phyloP scores from a whole-genome alignment of 2,797 vertebrate species.

The Cheirogaleus major region DNA sequence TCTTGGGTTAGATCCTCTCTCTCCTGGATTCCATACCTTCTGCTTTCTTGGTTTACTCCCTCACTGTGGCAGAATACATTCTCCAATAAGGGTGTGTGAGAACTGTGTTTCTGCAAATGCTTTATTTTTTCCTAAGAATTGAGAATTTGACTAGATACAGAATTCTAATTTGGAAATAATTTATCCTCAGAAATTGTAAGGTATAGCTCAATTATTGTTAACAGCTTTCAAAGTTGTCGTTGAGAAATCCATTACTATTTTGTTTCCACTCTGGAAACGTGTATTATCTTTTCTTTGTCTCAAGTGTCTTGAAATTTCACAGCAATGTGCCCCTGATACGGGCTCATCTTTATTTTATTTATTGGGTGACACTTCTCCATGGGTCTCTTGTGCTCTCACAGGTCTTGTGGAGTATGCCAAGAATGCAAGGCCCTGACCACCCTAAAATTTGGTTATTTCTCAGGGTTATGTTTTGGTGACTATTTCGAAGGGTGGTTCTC shows the following conservation, averaged over 20 bases:
- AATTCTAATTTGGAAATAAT: background rate
- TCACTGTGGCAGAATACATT: background rate
- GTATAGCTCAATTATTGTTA: background rate
- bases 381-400: background rate
- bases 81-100: background rate
- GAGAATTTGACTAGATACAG: background rate
- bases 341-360: background rate
- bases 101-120: background rate
- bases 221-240: background rate
- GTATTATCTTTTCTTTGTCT: conserved; percentile 4
- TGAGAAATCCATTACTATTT: background rate
- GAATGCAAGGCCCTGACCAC: background rate
- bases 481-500: background rate
- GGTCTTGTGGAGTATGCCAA: background rate
- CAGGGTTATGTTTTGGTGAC: background rate
- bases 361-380: background rate
- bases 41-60: background rate
- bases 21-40: background rate
- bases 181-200: background rate
- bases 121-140: background rate
- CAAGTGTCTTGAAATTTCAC: background rate
- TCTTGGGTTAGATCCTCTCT: background rate
- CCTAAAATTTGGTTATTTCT: background rate
- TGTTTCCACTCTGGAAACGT: background rate
- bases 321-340: background rate